phyloP scores from a whole-genome alignment of 1,140 invertebrate genomes.

The Diuraphis noxia region DNA sequence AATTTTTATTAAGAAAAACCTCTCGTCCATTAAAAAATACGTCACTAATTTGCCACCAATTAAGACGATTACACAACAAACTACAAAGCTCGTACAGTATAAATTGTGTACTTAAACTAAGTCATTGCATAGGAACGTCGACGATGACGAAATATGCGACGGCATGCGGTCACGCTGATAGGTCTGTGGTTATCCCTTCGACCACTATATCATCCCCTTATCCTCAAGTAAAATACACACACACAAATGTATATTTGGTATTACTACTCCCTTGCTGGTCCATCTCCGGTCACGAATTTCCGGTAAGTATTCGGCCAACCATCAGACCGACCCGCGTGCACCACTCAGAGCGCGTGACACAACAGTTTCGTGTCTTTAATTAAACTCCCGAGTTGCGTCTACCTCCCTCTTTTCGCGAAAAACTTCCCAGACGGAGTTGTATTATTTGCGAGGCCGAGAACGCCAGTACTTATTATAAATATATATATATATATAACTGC shows the following conservation, averaged over 20 bases:
- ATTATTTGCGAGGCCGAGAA: not conserved
- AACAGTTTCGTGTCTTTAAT: constrained; percentile 23
- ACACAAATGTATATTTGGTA: not conserved
- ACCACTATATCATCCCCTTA: not conserved
- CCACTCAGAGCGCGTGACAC: not conserved
- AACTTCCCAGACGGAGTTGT: constrained; percentile 18
- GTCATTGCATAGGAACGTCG: not conserved
- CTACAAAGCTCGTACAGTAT: not conserved
- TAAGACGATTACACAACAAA: not conserved
- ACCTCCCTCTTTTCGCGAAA: not conserved
- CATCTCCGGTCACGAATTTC: not conserved
- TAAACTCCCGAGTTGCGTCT: not conserved
- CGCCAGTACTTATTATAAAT: not conserved
- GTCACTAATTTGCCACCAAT: not conserved
- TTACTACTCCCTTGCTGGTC: not conserved
- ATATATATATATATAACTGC: not conserved
- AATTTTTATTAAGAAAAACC: not conserved
- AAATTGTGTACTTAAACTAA: not conserved
- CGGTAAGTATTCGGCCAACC: not conserved
- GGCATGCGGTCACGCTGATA: not conserved
- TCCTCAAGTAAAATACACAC: not conserved
- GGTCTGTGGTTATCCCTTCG: not conserved
- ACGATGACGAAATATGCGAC: not conserved
- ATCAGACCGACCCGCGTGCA: not conserved
- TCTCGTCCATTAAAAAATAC: not conserved